phyloP scores from a whole-genome alignment of 2,797 vertebrate species.

The Geranospiza caerulescens region DNA sequence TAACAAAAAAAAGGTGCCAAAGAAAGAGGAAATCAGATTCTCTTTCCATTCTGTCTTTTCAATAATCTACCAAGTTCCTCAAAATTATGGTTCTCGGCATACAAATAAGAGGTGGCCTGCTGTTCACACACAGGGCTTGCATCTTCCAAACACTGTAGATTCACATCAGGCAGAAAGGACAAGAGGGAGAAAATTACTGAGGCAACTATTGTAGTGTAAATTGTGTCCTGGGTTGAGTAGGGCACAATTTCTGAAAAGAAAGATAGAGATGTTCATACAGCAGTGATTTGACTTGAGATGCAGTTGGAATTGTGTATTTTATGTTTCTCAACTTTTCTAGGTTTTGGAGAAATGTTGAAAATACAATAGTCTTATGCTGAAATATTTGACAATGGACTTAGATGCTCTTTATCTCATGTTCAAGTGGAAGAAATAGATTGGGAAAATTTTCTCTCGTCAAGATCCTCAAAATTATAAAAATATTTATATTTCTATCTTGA shows the following conservation, averaged over 20 bases:
- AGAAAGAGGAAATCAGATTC: not conserved
- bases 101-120: not conserved
- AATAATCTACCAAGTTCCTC: not conserved
- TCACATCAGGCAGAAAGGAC: not conserved
- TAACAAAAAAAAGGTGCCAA: not conserved
- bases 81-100: not conserved
- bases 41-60: not conserved
- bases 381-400: not conserved
- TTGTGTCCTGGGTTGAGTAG: not conserved
- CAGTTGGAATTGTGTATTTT: not conserved
- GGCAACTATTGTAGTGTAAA: not conserved
- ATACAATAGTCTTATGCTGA: not conserved
- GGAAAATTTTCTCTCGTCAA: not conserved
- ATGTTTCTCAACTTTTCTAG: not conserved
- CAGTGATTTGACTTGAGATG: not conserved
- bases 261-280: not conserved
- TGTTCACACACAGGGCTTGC: not conserved
- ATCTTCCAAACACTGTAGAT: not conserved
- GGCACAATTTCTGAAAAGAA: not conserved
- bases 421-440: not conserved
- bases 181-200: not conserved
- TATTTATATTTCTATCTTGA: not conserved
- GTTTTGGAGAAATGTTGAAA: not conserved
- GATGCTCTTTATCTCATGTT: not conserved
- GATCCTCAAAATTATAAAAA: not conserved